Evolutionary conservation across 2,888 invertebrate genomes (phyloP).

Genomic region (Acrocera orbiculus): DNA sequence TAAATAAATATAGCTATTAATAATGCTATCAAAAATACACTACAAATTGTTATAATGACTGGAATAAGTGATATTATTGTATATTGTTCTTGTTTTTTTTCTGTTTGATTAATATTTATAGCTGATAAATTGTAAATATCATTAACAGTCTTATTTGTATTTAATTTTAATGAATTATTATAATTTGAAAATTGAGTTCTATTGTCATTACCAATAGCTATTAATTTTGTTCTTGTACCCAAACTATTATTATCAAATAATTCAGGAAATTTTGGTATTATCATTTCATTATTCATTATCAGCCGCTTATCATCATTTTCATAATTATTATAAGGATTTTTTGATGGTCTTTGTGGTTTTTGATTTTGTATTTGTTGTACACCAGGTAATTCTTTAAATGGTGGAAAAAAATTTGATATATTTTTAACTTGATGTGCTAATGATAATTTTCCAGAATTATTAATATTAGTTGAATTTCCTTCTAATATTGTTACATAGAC

Average conservation of each 20-base stretch:
- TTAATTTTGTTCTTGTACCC: too few species aligned
- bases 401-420: conserved; percentile 25
- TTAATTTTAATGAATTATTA: too few species aligned
- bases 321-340: background rate
- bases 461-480: conserved; percentile 16
- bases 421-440: conserved; percentile 24
- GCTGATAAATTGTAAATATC: too few species aligned
- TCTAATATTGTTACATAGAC: conserved; percentile 43
- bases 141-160: too few species aligned
- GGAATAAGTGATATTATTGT: conserved; percentile 51
- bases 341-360: conserved; percentile 4
- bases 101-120: too few species aligned
- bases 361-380: conserved; percentile 25
- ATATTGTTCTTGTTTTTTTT: conserved; percentile 31
- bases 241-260: too few species aligned
- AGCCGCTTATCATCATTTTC: too few species aligned
- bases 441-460: conserved; percentile 22
- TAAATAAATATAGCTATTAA: conserved; percentile 46
- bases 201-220: too few species aligned
- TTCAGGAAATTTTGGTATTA: too few species aligned
- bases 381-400: conserved; percentile 26
- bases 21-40: conserved; percentile 48
- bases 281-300: too few species aligned
- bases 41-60: conserved; percentile 45
- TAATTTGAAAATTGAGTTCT: too few species aligned